These are phyloP conservation scores for Agonopterix alstromeriana DNA, from an alignment of 2,888 invertebrate species.

Conservation along the genomic window DNA sequence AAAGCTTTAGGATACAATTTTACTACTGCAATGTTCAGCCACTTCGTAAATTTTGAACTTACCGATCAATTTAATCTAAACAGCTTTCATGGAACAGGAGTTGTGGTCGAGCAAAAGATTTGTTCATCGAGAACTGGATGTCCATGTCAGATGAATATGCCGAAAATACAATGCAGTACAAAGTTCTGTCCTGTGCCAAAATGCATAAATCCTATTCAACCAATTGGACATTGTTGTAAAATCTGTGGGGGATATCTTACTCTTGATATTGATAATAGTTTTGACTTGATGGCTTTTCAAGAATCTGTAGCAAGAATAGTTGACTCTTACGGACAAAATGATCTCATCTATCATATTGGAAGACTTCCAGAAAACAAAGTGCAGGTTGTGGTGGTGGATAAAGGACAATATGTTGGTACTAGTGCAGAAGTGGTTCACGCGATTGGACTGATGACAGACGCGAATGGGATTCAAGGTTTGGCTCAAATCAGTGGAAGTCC, in stretches of 20 bases:
- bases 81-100: slow-evolving; percentile 19
- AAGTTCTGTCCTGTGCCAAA: slow-evolving; percentile 48
- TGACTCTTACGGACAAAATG: slow-evolving; percentile 27
- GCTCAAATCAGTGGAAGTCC: slow-evolving; percentile 48
- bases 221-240: slow-evolving; percentile 57
- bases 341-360: slow-evolving; percentile 45
- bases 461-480: slow-evolving; percentile 31
- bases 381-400: slow-evolving; percentile 56
- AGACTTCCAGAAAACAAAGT: slow-evolving; percentile 30
- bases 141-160: slow-evolving; percentile 39
- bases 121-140: slow-evolving; percentile 46
- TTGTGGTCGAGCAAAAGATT: slow-evolving; percentile 16
- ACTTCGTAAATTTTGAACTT: neutral
- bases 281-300: slow-evolving; percentile 38
- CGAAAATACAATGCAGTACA: slow-evolving; percentile 41
- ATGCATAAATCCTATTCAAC: slow-evolving; percentile 51
- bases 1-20: neutral
- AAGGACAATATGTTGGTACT: slow-evolving; percentile 43
- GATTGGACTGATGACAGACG: slow-evolving; percentile 33
- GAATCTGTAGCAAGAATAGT: slow-evolving; percentile 35
- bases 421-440: slow-evolving; percentile 44
- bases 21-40: neutral
- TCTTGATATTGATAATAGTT: slow-evolving; percentile 40
- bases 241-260: slow-evolving; percentile 54
- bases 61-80: slow-evolving; percentile 38